Conservation (phyloP, 2,888 invertebrate genomes). For the Cotesia congregata region DNA sequence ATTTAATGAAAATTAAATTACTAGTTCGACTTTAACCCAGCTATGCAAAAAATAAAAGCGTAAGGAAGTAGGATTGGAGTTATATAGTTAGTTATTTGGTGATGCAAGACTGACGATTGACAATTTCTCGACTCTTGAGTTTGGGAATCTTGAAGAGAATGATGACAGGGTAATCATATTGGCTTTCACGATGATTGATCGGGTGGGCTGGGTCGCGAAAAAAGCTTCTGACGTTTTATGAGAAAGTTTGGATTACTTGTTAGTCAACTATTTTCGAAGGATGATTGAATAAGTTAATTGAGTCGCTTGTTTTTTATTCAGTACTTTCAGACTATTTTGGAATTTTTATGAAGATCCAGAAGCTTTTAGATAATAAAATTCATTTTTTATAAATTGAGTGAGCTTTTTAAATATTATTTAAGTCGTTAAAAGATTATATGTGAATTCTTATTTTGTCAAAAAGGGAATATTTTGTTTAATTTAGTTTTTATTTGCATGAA, state of each 20-base stretch:
- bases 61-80: constrained; percentile 15
- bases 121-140: background rate
- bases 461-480: no score
- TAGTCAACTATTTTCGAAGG: background rate
- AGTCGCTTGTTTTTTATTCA: background rate
- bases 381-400: no score
- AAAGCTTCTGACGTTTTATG: background rate
- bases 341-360: background rate
- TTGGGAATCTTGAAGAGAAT: constrained; percentile 2
- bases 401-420: no score
- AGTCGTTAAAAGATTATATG: no score
- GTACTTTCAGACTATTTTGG: background rate
- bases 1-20: background rate
- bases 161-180: constrained; percentile 25
- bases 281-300: background rate
- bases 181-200: constrained; percentile 27
- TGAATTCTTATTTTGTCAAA: no score
- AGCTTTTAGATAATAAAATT: no score
- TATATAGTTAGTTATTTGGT: constrained; percentile 4
- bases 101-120: constrained; percentile 27
- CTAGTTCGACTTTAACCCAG: no score
- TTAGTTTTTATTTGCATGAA: no score
- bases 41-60: no score
- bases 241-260: background rate
- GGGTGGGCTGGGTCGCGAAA: constrained; percentile 9